Evolutionary conservation across 2,113 vertebrate genomes (phyloP).

Genomic region (Melierax canorus): DNA sequence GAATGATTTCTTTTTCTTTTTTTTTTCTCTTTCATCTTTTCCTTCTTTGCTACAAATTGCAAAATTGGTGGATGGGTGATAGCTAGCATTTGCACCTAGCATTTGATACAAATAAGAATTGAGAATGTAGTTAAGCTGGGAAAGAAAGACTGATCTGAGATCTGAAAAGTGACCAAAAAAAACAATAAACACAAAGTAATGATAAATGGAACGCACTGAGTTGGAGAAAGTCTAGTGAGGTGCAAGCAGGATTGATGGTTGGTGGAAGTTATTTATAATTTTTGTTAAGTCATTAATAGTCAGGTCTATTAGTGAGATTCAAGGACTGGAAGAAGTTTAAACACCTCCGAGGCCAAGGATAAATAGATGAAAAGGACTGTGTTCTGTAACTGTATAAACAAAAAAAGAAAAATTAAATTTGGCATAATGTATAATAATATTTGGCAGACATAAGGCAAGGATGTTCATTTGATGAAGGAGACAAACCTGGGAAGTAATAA

Average conservation of each 20-base stretch:
- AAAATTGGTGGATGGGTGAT: neutral
- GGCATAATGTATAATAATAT: neutral
- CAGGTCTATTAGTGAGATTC: slow-evolving; percentile 24
- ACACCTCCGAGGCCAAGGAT: neutral
- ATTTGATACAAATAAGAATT: neutral
- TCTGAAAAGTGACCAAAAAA: neutral
- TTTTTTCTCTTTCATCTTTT: neutral
- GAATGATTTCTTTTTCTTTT: neutral
- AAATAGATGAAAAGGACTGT: neutral
- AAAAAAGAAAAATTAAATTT: neutral
- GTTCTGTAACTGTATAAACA: neutral
- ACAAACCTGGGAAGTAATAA: slow-evolving; percentile 1
- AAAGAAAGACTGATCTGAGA: neutral
- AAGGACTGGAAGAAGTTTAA: neutral
- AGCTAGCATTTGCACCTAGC: neutral
- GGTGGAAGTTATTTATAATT: slow-evolving; percentile 9
- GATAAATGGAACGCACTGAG: neutral
- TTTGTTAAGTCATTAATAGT: slow-evolving; percentile 11
- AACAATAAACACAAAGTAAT: neutral
- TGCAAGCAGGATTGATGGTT: neutral
- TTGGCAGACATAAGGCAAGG: neutral
- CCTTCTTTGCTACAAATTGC: neutral
- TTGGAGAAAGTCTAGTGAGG: neutral
- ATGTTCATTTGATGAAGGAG: slow-evolving; percentile 3
- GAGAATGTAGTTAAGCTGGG: neutral